phyloP scores from a whole-genome alignment of 2,888 invertebrate species.

The Cheilosia pagana region DNA sequence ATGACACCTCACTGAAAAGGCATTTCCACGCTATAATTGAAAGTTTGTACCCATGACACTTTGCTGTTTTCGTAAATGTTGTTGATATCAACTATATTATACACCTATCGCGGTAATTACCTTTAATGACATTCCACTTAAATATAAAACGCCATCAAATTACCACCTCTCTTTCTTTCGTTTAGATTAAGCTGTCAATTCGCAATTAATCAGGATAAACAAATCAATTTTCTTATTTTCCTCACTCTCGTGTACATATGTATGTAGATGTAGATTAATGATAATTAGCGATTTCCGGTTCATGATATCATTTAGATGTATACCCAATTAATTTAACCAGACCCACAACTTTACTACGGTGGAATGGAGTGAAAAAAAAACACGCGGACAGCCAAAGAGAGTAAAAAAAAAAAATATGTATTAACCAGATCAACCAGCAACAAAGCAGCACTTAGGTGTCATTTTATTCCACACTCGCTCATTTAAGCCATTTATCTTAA shows the following conservation, averaged over 20 bases:
- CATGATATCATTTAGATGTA: conserved; percentile 40
- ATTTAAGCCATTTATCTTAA: conserved; percentile 61
- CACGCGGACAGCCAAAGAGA: not conserved
- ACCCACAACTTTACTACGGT: conserved; percentile 1
- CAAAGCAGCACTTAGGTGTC: conserved; percentile 58
- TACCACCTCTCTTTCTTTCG: conserved; percentile 23
- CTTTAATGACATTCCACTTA: conserved; percentile 20
- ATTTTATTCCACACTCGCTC: conserved; percentile 55
- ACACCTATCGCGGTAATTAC: not conserved
- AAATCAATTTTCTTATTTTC: conserved; percentile 59
- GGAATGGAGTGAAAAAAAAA: not conserved
- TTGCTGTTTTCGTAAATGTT: not conserved
- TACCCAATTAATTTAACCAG: conserved; percentile 52
- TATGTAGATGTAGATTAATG: conserved; percentile 33
- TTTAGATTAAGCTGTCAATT: conserved; percentile 42
- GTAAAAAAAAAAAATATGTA: not conserved
- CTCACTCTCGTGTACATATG: not conserved
- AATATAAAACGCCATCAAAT: conserved; percentile 43
- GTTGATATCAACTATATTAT: not conserved
- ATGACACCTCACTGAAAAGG: no score
- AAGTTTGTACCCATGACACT: no score
- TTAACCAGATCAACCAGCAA: conserved; percentile 43
- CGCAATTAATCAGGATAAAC: conserved; percentile 16
- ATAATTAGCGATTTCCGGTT: conserved; percentile 61
- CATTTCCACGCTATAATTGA: no score